Conservation (phyloP, 2,888 invertebrate genomes). For the Patella ulyssiponensis region DNA sequence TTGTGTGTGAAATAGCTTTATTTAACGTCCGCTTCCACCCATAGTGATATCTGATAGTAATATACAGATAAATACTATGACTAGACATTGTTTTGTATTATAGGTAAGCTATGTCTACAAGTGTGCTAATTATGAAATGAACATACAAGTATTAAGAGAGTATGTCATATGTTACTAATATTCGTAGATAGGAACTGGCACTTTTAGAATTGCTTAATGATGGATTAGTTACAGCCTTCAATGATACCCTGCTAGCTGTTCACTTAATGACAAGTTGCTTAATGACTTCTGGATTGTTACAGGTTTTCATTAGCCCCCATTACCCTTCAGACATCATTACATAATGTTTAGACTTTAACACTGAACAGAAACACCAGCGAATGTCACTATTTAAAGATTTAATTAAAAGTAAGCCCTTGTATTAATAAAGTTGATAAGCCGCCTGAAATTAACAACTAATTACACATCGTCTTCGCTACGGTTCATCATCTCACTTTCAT, state of each 20-base stretch:
- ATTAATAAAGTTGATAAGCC: constrained; percentile 23
- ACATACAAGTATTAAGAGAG: too few relatives aligned
- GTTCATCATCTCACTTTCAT: constrained; percentile 17
- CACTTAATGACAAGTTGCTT: constrained; percentile 11
- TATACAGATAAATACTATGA: too few relatives aligned
- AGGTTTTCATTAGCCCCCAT: not conserved
- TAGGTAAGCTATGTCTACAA: too few relatives aligned
- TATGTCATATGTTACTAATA: constrained; percentile 6
- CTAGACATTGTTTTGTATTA: too few relatives aligned
- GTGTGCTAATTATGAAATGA: too few relatives aligned
- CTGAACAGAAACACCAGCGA: too few relatives aligned
- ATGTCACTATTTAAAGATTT: too few relatives aligned
- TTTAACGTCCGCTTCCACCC: too few relatives aligned
- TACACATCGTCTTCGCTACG: constrained; percentile 22
- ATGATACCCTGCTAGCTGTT: constrained; percentile 1
- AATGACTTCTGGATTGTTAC: not conserved
- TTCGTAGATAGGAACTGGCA: not conserved
- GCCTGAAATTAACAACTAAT: constrained; percentile 27
- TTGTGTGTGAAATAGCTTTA: too few relatives aligned
- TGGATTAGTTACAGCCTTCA: not conserved
- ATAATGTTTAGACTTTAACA: too few relatives aligned
- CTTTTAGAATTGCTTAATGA: constrained; percentile 4
- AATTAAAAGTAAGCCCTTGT: not conserved
- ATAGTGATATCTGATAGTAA: too few relatives aligned
- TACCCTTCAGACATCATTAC: too few relatives aligned